Evolutionary conservation across 64 coral and sea anemone species (phyloP), one percentile per base, ranked within the genome.

Genomic region (Cladopsammia gracilis): DNA sequence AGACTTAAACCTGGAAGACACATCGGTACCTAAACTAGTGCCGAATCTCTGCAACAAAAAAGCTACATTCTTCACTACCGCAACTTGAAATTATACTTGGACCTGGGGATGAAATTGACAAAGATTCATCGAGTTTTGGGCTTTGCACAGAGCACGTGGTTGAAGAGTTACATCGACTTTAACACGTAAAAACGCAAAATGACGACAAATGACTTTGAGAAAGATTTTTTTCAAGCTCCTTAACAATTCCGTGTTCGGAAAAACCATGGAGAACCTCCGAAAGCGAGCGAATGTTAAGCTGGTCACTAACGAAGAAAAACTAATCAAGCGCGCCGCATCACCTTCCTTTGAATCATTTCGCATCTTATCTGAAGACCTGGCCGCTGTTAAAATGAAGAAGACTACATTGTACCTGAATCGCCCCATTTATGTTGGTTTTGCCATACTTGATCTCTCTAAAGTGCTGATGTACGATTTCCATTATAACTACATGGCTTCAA

Each of bases 251-350:
- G 86, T 88, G 3, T 88, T 88, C 57, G 52, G 86, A 6, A 88
- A 88, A 11, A 88, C 86, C 1, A 87, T 87, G 68, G 68, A 87
- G 18, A 87, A 87, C 47, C 4, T 73, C 4, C 10, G 85, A 9
- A 75, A 75, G 24, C 18, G 86, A 3, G 70, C 74, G 0, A 88
- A 88, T 43, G 49, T 88, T 14, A 58, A 88, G 46, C 48, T 88
- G 1, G 86, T 71, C 12, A 44, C 13, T 18, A 50, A 70, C 62
- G 45, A 22, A 23, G 18, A 65, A 86, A 5, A 48, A 23, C 4
- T 61, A 6, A 10, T 2, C 13, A 56, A 49, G 2, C 44, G 19
- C 34, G 25, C 19, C 20, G 19, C 18, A 5, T 20, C 48, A 1
- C 43, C 62, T 62, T 61, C 26, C n/a, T n/a, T n/a, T n/a, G n/a